These are phyloP conservation scores for Encarsia formosa DNA, from an alignment of 2,888 invertebrate species.

Conservation along the genomic window DNA sequence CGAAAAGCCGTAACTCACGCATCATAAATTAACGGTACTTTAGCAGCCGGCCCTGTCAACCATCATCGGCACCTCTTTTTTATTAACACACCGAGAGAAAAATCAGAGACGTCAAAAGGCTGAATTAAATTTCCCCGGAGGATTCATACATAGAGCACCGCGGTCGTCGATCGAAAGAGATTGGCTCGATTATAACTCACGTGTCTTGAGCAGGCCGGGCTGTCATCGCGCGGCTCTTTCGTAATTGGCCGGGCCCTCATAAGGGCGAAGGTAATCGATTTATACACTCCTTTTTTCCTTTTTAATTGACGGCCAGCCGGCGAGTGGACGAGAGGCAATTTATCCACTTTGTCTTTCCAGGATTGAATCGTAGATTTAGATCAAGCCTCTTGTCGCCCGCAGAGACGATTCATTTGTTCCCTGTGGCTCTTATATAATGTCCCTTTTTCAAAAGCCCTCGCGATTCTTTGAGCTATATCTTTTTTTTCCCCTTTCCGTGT, in stretches of 20 bases:
- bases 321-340: slow-evolving; percentile 32
- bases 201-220: slow-evolving; percentile 7
- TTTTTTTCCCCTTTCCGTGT: no score
- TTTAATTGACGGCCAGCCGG: slow-evolving; percentile 18
- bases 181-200: slow-evolving; percentile 7
- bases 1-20: no score
- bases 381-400: slow-evolving; percentile 29
- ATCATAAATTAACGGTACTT: no score
- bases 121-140: no score
- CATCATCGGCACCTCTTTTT: no score
- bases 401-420: slow-evolving; percentile 22
- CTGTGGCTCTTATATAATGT: slow-evolving; percentile 20
- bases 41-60: no score
- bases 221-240: not conserved
- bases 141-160: no score
- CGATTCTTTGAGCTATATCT: no score
- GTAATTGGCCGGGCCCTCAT: slow-evolving; percentile 11
- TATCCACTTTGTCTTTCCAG: slow-evolving; percentile 39
- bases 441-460: no score
- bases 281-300: slow-evolving; percentile 12
- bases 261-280: slow-evolving; percentile 13
- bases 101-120: no score
- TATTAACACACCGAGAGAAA: no score
- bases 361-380: slow-evolving; percentile 38
- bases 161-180: not conserved